These are phyloP conservation scores for Takifugu flavidus DNA, from an alignment of 2,113 vertebrate species.

Conservation along the genomic window DNA sequence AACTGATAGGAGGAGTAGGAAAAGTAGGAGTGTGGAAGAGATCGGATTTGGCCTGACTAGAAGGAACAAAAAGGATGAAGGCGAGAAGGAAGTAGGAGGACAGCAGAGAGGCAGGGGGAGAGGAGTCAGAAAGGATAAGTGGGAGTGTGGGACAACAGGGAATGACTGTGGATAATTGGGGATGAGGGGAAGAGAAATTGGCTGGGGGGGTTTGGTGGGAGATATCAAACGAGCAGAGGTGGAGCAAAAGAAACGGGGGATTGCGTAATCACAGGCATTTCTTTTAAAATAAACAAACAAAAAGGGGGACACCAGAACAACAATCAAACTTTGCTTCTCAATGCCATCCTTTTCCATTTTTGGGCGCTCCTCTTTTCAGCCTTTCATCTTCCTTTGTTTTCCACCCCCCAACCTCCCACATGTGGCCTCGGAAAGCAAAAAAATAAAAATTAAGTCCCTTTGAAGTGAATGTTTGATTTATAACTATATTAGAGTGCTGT, in stretches of 20 bases:
- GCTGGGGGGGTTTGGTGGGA: too few species aligned
- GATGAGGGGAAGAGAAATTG: neutral
- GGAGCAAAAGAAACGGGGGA: neutral
- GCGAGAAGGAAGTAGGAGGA: conserved; percentile 25
- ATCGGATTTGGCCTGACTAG: conserved; percentile 53
- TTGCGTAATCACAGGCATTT: neutral
- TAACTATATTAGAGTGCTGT: conserved; percentile 18
- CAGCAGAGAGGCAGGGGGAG: conserved; percentile 3
- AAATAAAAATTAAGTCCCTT: conserved; percentile 34
- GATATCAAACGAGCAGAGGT: neutral
- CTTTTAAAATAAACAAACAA: neutral
- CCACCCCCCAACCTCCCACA: neutral
- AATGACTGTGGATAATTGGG: conserved; percentile 18
- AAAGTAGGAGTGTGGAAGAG: conserved; percentile 56
- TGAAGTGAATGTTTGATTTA: conserved; percentile 34
- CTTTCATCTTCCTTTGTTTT: neutral
- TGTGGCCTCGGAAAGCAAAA: conserved; percentile 33
- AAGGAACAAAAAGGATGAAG: conserved; percentile 36
- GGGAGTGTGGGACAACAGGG: conserved; percentile 16
- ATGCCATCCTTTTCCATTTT: neutral
- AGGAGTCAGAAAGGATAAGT: conserved; percentile 5
- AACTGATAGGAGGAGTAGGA: conserved; percentile 34
- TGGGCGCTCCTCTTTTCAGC: neutral
- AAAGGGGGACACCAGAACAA: neutral
- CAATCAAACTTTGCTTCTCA: neutral